A percentile compares a stretch with the other conserved stretches of the same genome.
Conservation (phyloP, 2,888 invertebrate species). For the Heliconius ismenius region DNA sequence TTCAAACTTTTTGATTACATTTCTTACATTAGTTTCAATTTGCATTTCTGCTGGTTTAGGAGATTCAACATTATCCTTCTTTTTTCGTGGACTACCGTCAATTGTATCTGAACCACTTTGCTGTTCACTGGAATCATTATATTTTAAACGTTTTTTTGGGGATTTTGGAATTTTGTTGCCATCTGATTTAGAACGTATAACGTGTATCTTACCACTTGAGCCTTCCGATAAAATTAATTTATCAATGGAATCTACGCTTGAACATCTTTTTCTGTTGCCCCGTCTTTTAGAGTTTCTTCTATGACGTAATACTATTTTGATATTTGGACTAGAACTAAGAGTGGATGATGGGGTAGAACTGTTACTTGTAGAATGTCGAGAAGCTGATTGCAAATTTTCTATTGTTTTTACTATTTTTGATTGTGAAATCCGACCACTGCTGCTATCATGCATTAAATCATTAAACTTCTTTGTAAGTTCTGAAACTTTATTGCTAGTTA, state of each 20-base stretch:
- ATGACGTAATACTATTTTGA: slow-evolving; percentile 75
- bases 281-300: slow-evolving; percentile 74
- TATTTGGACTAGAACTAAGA: slow-evolving; percentile 74
- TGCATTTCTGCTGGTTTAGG: slow-evolving; percentile 48
- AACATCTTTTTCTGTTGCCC: slow-evolving; percentile 75
- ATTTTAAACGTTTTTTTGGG: slow-evolving; percentile 69
- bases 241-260: slow-evolving; percentile 76
- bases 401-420: slow-evolving; percentile 80
- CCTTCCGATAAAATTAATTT: slow-evolving; percentile 62
- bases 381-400: slow-evolving; percentile 67
- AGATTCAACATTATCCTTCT: slow-evolving; percentile 44
- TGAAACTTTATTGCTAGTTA: slow-evolving; percentile 83
- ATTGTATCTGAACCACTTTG: slow-evolving; percentile 71
- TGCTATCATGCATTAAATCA: slow-evolving; percentile 78
- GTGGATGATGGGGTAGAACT: slow-evolving; percentile 76
- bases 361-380: slow-evolving; percentile 64
- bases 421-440: slow-evolving; percentile 73
- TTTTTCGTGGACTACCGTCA: slow-evolving; percentile 64
- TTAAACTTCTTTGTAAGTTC: slow-evolving; percentile 87
- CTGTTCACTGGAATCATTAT: slow-evolving; percentile 64
- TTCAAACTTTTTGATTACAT: slow-evolving; percentile 77
- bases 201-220: slow-evolving; percentile 61
- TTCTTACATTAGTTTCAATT: slow-evolving; percentile 66
- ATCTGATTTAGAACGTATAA: slow-evolving; percentile 76
- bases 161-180: slow-evolving; percentile 72